A percentile compares a stretch with the other conserved stretches of the same genome.
phyloP scores from a whole-genome alignment of 53 echinoderm and acorn worm species.

The Glandiceps talaboti region DNA sequence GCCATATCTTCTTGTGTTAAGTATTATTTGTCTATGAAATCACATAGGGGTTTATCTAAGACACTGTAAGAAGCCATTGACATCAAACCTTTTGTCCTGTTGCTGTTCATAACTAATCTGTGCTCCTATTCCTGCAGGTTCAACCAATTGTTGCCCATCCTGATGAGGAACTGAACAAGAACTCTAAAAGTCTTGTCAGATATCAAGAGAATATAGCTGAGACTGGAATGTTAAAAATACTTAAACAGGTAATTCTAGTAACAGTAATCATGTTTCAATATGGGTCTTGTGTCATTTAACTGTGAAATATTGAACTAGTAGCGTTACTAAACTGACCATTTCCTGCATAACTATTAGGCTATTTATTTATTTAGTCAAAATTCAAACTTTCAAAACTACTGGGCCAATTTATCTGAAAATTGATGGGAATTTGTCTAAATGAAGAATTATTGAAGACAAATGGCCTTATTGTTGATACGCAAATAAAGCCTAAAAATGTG shows the following conservation, averaged over 20 bases:
- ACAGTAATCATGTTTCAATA: too few relatives aligned
- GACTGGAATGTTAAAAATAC: not conserved
- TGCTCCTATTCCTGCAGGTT: not conserved
- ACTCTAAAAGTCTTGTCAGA: not conserved
- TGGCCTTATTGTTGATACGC: too few relatives aligned
- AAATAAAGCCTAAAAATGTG: too few relatives aligned
- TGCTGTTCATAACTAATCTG: not conserved
- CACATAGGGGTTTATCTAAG: too few relatives aligned
- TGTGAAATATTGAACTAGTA: not conserved
- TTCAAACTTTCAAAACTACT: too few relatives aligned
- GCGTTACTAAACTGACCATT: not conserved
- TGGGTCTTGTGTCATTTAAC: too few relatives aligned
- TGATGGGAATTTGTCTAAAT: too few relatives aligned
- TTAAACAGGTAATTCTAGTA: not conserved
- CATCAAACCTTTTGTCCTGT: not conserved
- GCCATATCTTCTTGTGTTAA: too few relatives aligned
- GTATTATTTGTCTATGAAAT: too few relatives aligned
- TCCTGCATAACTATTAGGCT: not conserved
- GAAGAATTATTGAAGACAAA: too few relatives aligned
- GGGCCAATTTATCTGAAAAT: too few relatives aligned
- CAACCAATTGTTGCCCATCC: not conserved
- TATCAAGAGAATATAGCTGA: not conserved
- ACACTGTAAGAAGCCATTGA: too few relatives aligned
- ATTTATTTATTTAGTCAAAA: not conserved
- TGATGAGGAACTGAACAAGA: not conserved